Base-by-base conservation (phyloP, 2,888 invertebrate species). In the Tortrix viridana region DNA sequence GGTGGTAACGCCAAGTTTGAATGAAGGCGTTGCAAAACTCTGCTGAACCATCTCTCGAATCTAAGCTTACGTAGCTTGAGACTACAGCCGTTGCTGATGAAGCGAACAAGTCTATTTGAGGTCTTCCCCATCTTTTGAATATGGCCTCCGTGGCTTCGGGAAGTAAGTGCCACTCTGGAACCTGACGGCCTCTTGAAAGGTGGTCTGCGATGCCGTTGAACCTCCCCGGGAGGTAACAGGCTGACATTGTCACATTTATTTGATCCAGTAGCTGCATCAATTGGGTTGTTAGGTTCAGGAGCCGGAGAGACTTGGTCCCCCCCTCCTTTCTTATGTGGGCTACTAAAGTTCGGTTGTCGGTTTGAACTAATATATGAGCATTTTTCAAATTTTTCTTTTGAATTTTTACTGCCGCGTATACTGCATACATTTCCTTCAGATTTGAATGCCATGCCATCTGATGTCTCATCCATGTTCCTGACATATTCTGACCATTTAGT, bases 131-230 rank as follows among this genome's bases (percentile, higher is more conserved):
- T 26, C 41, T 55, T 44, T 50, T 43, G 57, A 70, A 71, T 46
- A 70, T 60, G 3, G 16, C 48, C 20, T 57, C 48, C 22, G 65
- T 60, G 16, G 59, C 63, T 20, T 37, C 43, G 18, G 60, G 50
- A 7, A 41, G 43, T 3, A 70, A 52, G 47, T 70, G 67, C 71
- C 70, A 71, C 57, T 73, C 70, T 20, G 71, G 66, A 2, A 57
- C 38, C 5, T 16, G 19, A 9, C 46, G 53, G 3, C 46, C 9
- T 9, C 70, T 16, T 14, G 76, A 77, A 1, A 76, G 66, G 5
- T 68, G 60, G 47, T 77, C 76, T 7, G 74, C 74, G n/a, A 74
- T 71, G 4, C 71, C 71, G 66, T 79, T 77, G 73, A 69, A 73
- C 16, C 69, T 67, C 9, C 73, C 75, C 32, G 72, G 72, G 4